phyloP scores from a whole-genome alignment of 2,797 vertebrate species.

The Sitta carolinensis region DNA sequence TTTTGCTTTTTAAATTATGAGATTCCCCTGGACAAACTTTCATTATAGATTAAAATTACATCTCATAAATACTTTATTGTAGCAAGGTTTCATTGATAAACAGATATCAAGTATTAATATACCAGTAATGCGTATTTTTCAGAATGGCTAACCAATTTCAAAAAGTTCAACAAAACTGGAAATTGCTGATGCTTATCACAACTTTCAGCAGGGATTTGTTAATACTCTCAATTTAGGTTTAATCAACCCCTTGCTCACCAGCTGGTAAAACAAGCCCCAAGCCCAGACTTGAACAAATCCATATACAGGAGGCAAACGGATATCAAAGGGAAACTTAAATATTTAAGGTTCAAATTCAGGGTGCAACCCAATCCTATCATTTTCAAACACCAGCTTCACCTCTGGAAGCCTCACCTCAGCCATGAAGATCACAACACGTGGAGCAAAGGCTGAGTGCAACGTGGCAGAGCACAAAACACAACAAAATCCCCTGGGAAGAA shows the following conservation, averaged over 20 bases:
- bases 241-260: conserved; percentile 5
- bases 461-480: background rate
- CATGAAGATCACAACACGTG: accelerated
- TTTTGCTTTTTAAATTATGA: background rate
- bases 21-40: background rate
- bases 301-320: accelerated
- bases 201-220: conserved; percentile 3
- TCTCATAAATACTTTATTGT: conserved; percentile 31
- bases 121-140: background rate
- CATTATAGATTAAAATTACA: conserved; percentile 28
- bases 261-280: background rate
- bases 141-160: conserved; percentile 7
- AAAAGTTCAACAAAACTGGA: conserved; percentile 35
- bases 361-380: background rate
- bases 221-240: background rate
- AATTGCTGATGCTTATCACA: conserved; percentile 43
- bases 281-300: background rate
- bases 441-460: background rate
- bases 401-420: background rate
- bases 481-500: background rate
- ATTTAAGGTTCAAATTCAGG: background rate
- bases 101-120: conserved; percentile 43
- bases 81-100: conserved; percentile 31
- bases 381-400: background rate
- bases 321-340: background rate